Base-by-base conservation (phyloP, 2,888 invertebrate genomes). In the Noctuana brunneofusca region DNA sequence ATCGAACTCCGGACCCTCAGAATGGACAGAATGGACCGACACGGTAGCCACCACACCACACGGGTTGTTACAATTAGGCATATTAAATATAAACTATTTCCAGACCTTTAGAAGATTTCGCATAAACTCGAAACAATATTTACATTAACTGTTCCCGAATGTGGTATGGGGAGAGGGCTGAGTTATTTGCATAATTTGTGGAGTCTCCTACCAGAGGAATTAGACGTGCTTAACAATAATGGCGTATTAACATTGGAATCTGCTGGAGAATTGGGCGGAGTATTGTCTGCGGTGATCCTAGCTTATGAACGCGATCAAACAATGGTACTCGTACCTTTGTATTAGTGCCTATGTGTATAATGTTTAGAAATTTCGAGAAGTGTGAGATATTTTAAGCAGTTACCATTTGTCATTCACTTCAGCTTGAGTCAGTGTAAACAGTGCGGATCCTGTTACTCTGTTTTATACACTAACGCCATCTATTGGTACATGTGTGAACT, bases 141-240 rank as follows among this genome's bases (percentile, higher is more conserved):
- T 53, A 9, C 35, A 9, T 35, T 53, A n/a, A 35, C 35, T 35
- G 30, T 35, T 22, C 53, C 35, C 53, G 11, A 53, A 53, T 38
- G 35, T 53, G 35, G 32, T 35, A 18, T 32, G 35, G 35, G n/a
- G 35, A 18, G 18, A 53, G 35, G n/a, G 35, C 35, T 35, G 18
- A 52, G 32, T 52, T 53, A 53, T 53, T 53, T 53, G 53, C 35
- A 53, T 53, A 53, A 35, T 35, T 53, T 35, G 20, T n/a, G 53
- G 20, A 35, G 20, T 20, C 53, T 35, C 53, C 35, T 20, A 16
- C 53, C 53, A 8, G 22, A 20, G 20, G 35, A 53, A 53, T 53
- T 53, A 38, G 20, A 38, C 35, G 53, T 22, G 35, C 53, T 35
- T 53, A 53, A n/a, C 32, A 53, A 35, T 53, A 53, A 53, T 35